phyloP scores from a whole-genome alignment of 2,113 vertebrate genomes.

The Terrapene triunguis region DNA sequence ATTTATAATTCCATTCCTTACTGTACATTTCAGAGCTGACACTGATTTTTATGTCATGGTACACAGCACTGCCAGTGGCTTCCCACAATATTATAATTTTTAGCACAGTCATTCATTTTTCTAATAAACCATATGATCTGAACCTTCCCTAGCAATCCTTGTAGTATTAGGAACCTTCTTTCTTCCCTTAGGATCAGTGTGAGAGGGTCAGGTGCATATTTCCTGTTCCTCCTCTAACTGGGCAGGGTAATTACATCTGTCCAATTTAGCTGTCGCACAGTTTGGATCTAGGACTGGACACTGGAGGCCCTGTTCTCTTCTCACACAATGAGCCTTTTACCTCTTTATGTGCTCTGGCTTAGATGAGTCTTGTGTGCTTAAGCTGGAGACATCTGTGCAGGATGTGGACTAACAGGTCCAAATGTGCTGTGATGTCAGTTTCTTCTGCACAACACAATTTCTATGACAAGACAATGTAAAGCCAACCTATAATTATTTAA shows the following conservation, averaged over 20 bases:
- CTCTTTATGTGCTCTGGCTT: accelerated
- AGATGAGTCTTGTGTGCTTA: not conserved
- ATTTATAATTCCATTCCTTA: slow-evolving; percentile 36
- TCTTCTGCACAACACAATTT: not conserved
- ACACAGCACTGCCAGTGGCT: not conserved
- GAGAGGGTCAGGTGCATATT: not conserved
- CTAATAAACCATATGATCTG: not conserved
- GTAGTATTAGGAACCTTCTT: not conserved
- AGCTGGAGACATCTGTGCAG: not conserved
- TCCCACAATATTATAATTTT: slow-evolving; percentile 2
- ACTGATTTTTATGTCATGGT: slow-evolving; percentile 19
- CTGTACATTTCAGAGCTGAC: not conserved
- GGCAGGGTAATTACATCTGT: not conserved
- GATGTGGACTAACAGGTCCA: not conserved
- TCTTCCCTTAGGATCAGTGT: not conserved
- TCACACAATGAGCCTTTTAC: not conserved
- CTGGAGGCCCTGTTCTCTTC: not conserved
- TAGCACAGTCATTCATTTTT: not conserved
- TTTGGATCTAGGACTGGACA: not conserved
- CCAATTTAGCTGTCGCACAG: not conserved
- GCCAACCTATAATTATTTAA: not conserved
- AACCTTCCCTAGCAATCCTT: not conserved
- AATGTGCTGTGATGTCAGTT: not conserved
- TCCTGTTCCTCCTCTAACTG: not conserved
- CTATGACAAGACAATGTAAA: not conserved